Percentiles rank a stretch among this genome's conserved stretches.
Evolutionary conservation across 2,797 vertebrate genomes (phyloP).

Genomic region (Cirrhinus mrigala): DNA sequence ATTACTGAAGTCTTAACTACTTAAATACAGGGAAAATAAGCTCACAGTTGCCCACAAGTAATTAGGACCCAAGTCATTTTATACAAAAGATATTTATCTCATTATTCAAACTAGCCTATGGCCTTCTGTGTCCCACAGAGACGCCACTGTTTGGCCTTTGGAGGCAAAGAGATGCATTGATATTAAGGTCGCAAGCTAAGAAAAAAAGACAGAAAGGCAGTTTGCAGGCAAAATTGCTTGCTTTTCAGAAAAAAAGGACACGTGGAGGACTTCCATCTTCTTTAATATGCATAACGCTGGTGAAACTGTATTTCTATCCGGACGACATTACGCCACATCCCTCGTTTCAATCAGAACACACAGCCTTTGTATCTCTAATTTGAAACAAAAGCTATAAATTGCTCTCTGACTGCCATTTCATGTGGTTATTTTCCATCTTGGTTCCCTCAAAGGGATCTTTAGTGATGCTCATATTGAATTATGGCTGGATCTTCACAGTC

Average conservation of each 20-base stretch:
- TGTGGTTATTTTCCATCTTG: conserved; percentile 44
- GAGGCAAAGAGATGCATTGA: conserved; percentile 9
- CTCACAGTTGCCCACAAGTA: background rate
- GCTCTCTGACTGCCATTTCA: conserved; percentile 40
- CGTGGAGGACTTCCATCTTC: conserved; percentile 13
- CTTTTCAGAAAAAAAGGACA: conserved; percentile 30
- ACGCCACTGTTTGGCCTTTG: conserved; percentile 6
- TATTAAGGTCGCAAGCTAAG: conserved; percentile 1
- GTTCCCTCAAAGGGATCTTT: conserved; percentile 42
- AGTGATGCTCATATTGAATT: conserved; percentile 44
- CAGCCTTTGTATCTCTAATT: conserved; percentile 24
- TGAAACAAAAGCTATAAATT: conserved; percentile 43
- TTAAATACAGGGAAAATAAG: background rate
- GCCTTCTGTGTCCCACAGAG: conserved; percentile 30
- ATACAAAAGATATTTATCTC: background rate
- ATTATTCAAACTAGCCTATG: conserved; percentile 31
- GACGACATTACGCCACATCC: background rate
- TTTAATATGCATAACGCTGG: conserved; percentile 30
- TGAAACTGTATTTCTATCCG: conserved; percentile 5
- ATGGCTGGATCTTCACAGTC: conserved; percentile 27
- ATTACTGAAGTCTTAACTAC: conserved; percentile 19
- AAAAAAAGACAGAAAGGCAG: conserved; percentile 9
- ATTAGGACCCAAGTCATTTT: conserved; percentile 25
- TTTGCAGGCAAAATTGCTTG: background rate
- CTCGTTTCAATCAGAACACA: conserved; percentile 10